Conservation (phyloP, 2,888 invertebrate genomes). For the Ferrisia virgata region DNA sequence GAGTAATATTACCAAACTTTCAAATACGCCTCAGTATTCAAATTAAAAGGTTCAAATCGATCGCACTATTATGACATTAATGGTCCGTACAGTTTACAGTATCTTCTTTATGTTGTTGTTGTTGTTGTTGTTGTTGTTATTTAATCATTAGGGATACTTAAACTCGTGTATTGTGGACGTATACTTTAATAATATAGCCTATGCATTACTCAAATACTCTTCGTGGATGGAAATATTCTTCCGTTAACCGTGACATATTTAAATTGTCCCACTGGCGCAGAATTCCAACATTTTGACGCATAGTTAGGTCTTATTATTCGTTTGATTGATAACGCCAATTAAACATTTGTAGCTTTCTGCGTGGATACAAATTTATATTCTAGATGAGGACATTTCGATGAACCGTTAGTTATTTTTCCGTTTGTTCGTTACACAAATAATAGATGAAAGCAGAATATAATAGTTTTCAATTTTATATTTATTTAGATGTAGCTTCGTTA, state of each 20-base stretch:
- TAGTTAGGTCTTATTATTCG: neutral
- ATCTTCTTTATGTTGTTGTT: no score
- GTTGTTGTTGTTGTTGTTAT: neutral
- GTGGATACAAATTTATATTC: neutral
- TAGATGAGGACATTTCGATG: neutral
- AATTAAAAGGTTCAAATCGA: neutral
- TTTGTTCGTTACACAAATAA: no score
- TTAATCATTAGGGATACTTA: neutral
- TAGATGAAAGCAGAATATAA: no score
- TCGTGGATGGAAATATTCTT: neutral
- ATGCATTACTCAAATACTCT: neutral
- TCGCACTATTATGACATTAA: neutral
- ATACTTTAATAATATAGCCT: neutral
- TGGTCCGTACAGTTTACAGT: neutral
- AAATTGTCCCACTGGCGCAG: neutral
- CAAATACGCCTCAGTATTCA: neutral
- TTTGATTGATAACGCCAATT: neutral
- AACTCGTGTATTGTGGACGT: neutral
- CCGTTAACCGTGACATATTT: conserved; percentile 9
- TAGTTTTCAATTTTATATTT: no score
- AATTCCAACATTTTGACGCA: neutral
- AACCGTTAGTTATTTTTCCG: no score
- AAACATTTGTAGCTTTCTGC: neutral
- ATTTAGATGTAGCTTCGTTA: no score
- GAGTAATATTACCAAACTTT: neutral